Base-by-base conservation (phyloP, 2,888 invertebrate species). In the Orgyia antiqua region DNA sequence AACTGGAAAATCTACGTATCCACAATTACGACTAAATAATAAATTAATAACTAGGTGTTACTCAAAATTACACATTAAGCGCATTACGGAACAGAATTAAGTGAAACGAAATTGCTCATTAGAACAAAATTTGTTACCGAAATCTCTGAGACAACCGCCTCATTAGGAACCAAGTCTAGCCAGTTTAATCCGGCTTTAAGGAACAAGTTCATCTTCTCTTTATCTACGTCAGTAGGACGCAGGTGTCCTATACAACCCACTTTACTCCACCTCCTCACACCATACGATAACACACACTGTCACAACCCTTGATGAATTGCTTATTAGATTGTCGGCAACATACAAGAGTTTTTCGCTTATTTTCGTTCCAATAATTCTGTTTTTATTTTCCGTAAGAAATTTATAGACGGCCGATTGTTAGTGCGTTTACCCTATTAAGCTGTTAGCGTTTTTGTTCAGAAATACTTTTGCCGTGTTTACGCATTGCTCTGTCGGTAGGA, bases 301-400 rank as follows among this genome's bases (percentile, higher is more conserved):
- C 79, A 78, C 75, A 71, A 68, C 62, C 42, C 60, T 60, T 82
- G 80, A 82, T 82, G 79, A 82, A 80, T 80, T 73, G 76, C 74
- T 75, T 75, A 77, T 79, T 78, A 78, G 72, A 72, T 75, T 72
- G 74, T 73, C 72, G 59, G 60, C 60, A 60, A 34, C 58, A 61
- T 58, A 55, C 52, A 40, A 50, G 40, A 60, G 60, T 69, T 69
- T 67, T 65, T 63, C 57, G 52, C 63, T 68, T 68, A 64, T 69
- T 68, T 68, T 68, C 58, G 47, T 55, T 49, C 62, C 67, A 59
- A 68, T 73, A 69, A 60, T 55, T 43, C 50, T 48, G 51, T 60
- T 62, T 68, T 65, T 68, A 45, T 51, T 51, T 48, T 33, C 28
- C 33, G 50, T 53, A 42, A 43, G 52, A 59, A 53, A 58, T 51